A percentile compares a stretch with the other conserved stretches of the same genome.
Conservation (phyloP, 2,113 vertebrate species). For the Cyrtonyx montezumae region DNA sequence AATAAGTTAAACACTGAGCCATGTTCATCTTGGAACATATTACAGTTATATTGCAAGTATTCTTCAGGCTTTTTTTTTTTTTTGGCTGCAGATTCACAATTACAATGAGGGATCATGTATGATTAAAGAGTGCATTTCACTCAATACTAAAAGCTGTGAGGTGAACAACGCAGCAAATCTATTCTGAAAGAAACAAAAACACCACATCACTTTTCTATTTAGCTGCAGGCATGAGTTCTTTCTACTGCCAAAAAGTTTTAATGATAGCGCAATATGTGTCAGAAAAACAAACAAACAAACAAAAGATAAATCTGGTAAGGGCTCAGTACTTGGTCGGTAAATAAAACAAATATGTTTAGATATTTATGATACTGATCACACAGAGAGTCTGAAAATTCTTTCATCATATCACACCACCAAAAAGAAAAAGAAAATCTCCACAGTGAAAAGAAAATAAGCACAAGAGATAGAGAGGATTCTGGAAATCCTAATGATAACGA, state of each 20-base stretch:
- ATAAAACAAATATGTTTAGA: background rate
- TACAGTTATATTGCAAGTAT: background rate
- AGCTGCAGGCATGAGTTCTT: slow-evolving; percentile 12
- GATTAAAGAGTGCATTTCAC: slow-evolving; percentile 32
- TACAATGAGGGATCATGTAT: slow-evolving; percentile 16
- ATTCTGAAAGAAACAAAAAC: slow-evolving; percentile 21
- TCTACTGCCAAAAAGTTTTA: background rate
- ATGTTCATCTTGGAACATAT: background rate
- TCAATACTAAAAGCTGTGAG: slow-evolving; percentile 14
- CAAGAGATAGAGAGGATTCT: background rate
- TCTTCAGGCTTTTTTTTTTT: background rate
- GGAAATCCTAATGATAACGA: background rate
- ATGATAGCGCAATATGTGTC: background rate
- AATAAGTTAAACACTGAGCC: background rate
- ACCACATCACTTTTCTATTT: slow-evolving; percentile 32
- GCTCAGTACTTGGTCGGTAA: background rate
- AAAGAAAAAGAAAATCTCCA: background rate
- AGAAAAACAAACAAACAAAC: background rate
- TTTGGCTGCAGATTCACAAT: slow-evolving; percentile 29
- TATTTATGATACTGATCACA: slow-evolving; percentile 2
- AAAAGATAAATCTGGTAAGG: background rate
- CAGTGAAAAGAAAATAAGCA: background rate
- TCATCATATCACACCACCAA: background rate
- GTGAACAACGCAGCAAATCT: background rate
- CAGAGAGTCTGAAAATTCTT: background rate